These are phyloP conservation scores for Megamerina dolium DNA, from an alignment of 2,888 invertebrate species.

Conservation along the genomic window DNA sequence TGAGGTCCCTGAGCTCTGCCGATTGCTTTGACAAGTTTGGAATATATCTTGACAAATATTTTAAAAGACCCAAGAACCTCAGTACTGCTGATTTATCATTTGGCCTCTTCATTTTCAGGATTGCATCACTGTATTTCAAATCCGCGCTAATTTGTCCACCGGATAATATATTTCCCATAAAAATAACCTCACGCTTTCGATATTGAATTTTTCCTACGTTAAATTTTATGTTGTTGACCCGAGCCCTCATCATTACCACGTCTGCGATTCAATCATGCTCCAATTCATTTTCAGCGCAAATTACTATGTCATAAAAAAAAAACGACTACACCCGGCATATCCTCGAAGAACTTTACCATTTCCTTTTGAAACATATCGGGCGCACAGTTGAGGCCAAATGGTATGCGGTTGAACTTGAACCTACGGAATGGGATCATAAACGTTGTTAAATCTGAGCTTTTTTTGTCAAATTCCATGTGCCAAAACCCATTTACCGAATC, in stretches of 20 bases:
- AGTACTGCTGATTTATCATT: slow-evolving; percentile 3
- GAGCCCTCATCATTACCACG: not conserved
- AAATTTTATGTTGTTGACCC: slow-evolving; percentile 1
- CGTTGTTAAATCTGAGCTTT: slow-evolving; percentile 16
- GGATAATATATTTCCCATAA: slow-evolving; percentile 13
- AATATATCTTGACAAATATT: slow-evolving; percentile 11
- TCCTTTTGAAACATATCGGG: slow-evolving; percentile 34
- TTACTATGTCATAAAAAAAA: slow-evolving; percentile 33
- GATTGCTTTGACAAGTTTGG: slow-evolving; percentile 15
- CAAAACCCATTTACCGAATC: slow-evolving; percentile 14
- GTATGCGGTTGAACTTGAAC: slow-evolving; percentile 31
- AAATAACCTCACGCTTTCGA: slow-evolving; percentile 10
- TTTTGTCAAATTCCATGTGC: slow-evolving; percentile 13
- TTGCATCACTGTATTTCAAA: slow-evolving; percentile 5
- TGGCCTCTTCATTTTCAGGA: slow-evolving; percentile 9
- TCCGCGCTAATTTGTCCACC: slow-evolving; percentile 7
- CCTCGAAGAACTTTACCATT: slow-evolving; percentile 30
- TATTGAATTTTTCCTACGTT: slow-evolving; percentile 15
- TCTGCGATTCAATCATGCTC: slow-evolving; percentile 2
- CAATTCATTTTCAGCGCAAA: not conserved
- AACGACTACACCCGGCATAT: slow-evolving; percentile 32
- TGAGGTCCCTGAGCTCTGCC: slow-evolving; percentile 13
- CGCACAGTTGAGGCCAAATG: slow-evolving; percentile 34
- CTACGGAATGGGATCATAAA: slow-evolving; percentile 19
- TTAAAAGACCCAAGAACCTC: slow-evolving; percentile 8